Conservation (phyloP, 2,888 invertebrate genomes). For the Macrostomum cliftonense region DNA sequence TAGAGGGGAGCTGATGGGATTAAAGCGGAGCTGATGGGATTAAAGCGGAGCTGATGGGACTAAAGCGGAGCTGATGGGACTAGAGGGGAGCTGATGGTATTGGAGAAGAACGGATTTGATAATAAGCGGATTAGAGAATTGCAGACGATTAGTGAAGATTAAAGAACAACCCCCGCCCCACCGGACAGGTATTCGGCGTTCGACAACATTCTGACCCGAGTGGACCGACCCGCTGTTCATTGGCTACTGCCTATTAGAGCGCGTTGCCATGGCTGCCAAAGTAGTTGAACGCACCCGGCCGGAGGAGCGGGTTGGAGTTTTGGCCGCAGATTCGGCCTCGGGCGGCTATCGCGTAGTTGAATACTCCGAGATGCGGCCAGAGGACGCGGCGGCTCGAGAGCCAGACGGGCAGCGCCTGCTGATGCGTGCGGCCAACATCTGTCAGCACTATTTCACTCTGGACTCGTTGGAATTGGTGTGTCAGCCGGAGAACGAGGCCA, state of each 20-base stretch:
- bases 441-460: conserved; percentile 84
- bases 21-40: no score
- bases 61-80: no score
- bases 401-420: conserved; percentile 53
- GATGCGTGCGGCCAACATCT: conserved; percentile 88
- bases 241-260: conserved; percentile 70
- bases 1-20: no score
- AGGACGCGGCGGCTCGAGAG: conserved; percentile 59
- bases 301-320: conserved; percentile 80
- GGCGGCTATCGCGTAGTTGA: conserved; percentile 51
- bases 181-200: conserved; percentile 73
- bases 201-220: conserved; percentile 93
- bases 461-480: conserved; percentile 48
- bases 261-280: conserved; percentile 85
- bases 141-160: no score
- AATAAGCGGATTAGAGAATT: no score
- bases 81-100: no score
- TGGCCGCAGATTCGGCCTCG: conserved; percentile 55
- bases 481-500: conserved; percentile 47
- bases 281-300: conserved; percentile 69
- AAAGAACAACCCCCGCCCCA: no score
- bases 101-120: no score
- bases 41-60: no score
- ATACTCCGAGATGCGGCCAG: conserved; percentile 78
- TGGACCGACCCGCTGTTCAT: conserved; percentile 89